These are phyloP conservation scores for Stichodactyla mertensii DNA, from an alignment of 64 coral and sea anemone species.

Conservation along the genomic window DNA sequence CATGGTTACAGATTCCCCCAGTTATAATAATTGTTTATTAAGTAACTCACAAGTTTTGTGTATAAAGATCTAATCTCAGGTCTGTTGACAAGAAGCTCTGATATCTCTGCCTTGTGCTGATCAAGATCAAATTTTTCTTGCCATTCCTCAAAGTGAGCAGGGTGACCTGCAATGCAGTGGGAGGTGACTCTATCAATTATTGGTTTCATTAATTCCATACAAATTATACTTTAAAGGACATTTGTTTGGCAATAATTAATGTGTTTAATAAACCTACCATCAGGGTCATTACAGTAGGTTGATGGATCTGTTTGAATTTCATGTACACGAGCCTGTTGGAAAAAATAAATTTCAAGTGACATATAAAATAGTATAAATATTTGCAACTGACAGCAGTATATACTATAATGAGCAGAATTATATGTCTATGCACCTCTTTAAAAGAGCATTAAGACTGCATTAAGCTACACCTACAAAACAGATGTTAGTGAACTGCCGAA, in stretches of 20 bases:
- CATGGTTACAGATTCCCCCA: too few species aligned
- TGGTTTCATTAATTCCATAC: too few species aligned
- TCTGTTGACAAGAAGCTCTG: constrained; percentile 90
- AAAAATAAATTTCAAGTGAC: neutral
- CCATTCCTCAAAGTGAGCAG: constrained; percentile 74
- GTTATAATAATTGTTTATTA: too few species aligned
- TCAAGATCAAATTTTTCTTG: constrained; percentile 75
- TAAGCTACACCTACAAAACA: too few species aligned
- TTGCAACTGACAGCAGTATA: neutral
- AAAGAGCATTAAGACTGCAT: neutral
- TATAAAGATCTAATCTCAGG: constrained; percentile 91
- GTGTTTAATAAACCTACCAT: constrained; percentile 42
- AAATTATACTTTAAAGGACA: too few species aligned
- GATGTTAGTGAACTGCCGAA: too few species aligned
- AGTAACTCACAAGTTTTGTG: constrained; percentile 75
- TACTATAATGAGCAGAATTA: neutral
- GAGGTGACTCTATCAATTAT: too few species aligned
- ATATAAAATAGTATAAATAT: neutral
- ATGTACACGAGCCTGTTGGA: constrained; percentile 67
- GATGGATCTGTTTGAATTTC: constrained; percentile 94
- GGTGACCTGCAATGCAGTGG: constrained; percentile 13
- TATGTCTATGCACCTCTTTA: neutral
- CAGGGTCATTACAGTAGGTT: constrained; percentile 89
- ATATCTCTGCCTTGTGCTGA: constrained; percentile 87
- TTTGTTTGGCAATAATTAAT: neutral